Percentiles rank a stretch among this genome's conserved stretches.
Conservation (phyloP, 2,888 invertebrate genomes). For the Liposcelis brunnea region DNA sequence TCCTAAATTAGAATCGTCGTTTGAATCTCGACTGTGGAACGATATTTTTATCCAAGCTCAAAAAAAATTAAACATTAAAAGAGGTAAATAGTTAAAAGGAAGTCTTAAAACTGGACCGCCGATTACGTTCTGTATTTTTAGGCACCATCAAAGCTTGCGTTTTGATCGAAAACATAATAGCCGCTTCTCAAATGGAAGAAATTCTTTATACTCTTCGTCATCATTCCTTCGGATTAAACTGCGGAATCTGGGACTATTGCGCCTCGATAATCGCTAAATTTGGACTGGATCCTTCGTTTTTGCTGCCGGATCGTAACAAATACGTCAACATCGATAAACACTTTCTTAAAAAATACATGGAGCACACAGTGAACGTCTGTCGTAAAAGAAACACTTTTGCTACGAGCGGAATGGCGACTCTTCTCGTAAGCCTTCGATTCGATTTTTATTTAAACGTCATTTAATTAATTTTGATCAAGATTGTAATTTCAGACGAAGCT, state of each 20-base stretch:
- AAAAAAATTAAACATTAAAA: constrained; percentile 33
- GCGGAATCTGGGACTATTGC: constrained; percentile 59
- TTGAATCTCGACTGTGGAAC: constrained; percentile 50
- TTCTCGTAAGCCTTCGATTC: constrained; percentile 32
- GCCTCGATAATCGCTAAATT: constrained; percentile 47
- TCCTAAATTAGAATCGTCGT: constrained; percentile 47
- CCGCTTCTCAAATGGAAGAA: constrained; percentile 49
- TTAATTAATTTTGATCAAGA: neutral
- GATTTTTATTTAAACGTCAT: too few species aligned
- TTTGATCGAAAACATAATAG: constrained; percentile 50
- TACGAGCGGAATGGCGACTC: constrained; percentile 51
- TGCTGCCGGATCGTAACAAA: constrained; percentile 49
- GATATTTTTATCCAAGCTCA: constrained; percentile 48
- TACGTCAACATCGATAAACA: constrained; percentile 45
- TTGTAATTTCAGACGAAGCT: constrained; percentile 10
- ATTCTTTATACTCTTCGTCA: constrained; percentile 46
- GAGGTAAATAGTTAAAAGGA: too few species aligned
- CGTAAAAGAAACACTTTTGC: constrained; percentile 42
- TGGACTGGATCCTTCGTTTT: constrained; percentile 37
- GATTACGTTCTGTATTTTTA: constrained; percentile 1
- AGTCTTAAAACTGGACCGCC: too few species aligned
- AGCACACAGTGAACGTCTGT: constrained; percentile 38
- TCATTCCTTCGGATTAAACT: constrained; percentile 51
- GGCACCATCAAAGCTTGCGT: constrained; percentile 54
- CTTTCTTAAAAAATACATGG: constrained; percentile 44